Evolutionary conservation across 1,140 invertebrate species (phyloP).

Genomic region (Monochamus saltuarius): DNA sequence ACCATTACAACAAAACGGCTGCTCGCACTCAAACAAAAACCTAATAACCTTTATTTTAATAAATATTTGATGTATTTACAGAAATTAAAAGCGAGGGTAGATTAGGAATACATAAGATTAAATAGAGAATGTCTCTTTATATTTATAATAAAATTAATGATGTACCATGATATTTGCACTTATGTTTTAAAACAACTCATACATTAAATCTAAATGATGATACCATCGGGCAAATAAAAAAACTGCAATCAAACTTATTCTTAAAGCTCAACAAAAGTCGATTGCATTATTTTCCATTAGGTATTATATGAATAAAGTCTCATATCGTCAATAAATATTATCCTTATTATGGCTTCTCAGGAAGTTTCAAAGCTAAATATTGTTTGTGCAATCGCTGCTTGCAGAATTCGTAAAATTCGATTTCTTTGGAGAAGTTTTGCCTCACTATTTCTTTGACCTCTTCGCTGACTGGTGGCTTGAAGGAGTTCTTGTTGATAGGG

Average conservation of each 20-base stretch:
- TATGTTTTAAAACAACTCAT: too few relatives aligned
- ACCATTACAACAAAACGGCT: too few relatives aligned
- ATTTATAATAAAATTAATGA: too few relatives aligned
- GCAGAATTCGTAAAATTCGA: constrained; percentile 91
- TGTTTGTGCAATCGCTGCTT: constrained; percentile 81
- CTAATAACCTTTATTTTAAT: not conserved
- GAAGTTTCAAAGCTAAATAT: constrained; percentile 65
- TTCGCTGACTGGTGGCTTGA: constrained; percentile 84
- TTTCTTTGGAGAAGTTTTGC: constrained; percentile 83
- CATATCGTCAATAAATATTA: not conserved
- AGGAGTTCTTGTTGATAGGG: constrained; percentile 81
- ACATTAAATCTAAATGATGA: too few relatives aligned
- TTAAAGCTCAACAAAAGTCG: too few relatives aligned
- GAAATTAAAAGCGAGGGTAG: not conserved
- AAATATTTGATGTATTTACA: not conserved
- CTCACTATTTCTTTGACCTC: constrained; percentile 84
- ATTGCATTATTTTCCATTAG: too few relatives aligned
- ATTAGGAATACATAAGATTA: too few relatives aligned
- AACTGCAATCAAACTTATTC: too few relatives aligned
- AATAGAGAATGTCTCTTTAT: too few relatives aligned
- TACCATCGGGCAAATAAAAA: too few relatives aligned
- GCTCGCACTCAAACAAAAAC: not conserved
- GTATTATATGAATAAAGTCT: not conserved
- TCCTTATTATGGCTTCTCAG: constrained; percentile 24
- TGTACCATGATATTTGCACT: too few relatives aligned